Evolutionary conservation across 2,113 vertebrate genomes (phyloP).

Genomic region (Plecotus auritus): DNA sequence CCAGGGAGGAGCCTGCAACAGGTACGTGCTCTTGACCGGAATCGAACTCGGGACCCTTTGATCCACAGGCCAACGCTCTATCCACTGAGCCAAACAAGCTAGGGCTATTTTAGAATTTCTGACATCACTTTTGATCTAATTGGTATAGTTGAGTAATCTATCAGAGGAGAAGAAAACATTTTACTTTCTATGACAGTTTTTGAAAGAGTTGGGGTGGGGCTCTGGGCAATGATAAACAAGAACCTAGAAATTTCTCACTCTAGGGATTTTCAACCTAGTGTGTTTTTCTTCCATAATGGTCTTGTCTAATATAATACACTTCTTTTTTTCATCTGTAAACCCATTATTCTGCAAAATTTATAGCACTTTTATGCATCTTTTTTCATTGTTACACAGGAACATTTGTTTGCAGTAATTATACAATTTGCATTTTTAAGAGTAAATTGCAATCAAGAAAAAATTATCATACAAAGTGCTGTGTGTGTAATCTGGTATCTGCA

Average conservation of each 20-base stretch:
- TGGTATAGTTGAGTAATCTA: not conserved
- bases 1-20: no score
- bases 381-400: slow-evolving; percentile 45
- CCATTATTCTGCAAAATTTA: slow-evolving; percentile 41
- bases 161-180: not conserved
- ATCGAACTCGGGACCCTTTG: no score
- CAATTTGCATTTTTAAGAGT: slow-evolving; percentile 56
- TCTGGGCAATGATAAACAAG: not conserved
- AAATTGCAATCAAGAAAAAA: slow-evolving; percentile 60
- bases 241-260: not conserved
- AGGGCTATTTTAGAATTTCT: not conserved
- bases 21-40: no score
- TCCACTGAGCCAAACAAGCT: no score
- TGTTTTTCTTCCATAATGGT: slow-evolving; percentile 7
- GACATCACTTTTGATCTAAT: not conserved
- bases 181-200: not conserved
- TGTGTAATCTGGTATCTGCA: slow-evolving; percentile 36
- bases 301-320: not conserved
- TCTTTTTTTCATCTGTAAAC: not conserved
- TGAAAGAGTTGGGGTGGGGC: fast-evolving
- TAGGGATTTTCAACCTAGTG: not conserved
- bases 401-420: slow-evolving; percentile 33
- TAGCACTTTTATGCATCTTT: slow-evolving; percentile 12
- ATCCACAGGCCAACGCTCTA: no score
- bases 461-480: slow-evolving; percentile 61